Evolutionary conservation across 1,140 invertebrate genomes (phyloP).

Genomic region (Drosophila yakuba): DNA sequence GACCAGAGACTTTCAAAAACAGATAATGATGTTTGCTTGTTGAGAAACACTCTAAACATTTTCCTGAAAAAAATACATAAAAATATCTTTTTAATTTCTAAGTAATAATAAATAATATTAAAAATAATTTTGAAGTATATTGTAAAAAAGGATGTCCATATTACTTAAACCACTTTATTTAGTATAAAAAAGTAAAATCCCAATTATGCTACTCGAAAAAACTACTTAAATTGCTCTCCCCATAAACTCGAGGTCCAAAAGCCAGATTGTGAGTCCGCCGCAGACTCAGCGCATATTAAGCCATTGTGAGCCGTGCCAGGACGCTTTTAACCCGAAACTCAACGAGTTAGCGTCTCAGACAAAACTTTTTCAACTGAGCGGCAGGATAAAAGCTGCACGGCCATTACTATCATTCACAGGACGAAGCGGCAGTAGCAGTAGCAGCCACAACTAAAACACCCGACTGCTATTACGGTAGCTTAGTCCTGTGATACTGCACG

Average conservation of each 20-base stretch:
- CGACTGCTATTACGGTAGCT: constrained; percentile 51
- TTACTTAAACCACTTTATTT: no score
- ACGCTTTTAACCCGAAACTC: constrained; percentile 73
- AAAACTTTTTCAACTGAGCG: constrained; percentile 71
- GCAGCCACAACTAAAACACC: constrained; percentile 36
- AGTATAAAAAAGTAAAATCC: not conserved
- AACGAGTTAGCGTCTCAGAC: constrained; percentile 70
- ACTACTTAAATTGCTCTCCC: not conserved
- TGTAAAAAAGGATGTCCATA: no score
- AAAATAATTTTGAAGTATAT: no score
- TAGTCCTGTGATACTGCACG: constrained; percentile 9
- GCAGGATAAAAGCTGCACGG: constrained; percentile 65
- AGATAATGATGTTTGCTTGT: no score
- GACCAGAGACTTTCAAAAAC: not conserved
- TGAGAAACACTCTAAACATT: no score
- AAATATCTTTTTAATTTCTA: no score
- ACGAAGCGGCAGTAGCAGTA: not conserved
- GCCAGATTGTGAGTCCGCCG: constrained; percentile 19
- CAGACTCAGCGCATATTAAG: constrained; percentile 60
- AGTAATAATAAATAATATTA: no score
- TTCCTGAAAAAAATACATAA: no score
- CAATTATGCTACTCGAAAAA: not conserved
- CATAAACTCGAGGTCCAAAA: constrained; percentile 23
- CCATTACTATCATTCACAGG: constrained; percentile 79
- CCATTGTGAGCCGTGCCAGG: constrained; percentile 61